Base-by-base conservation (phyloP, 2,888 invertebrate species). In the Melinaea marsaeus region DNA sequence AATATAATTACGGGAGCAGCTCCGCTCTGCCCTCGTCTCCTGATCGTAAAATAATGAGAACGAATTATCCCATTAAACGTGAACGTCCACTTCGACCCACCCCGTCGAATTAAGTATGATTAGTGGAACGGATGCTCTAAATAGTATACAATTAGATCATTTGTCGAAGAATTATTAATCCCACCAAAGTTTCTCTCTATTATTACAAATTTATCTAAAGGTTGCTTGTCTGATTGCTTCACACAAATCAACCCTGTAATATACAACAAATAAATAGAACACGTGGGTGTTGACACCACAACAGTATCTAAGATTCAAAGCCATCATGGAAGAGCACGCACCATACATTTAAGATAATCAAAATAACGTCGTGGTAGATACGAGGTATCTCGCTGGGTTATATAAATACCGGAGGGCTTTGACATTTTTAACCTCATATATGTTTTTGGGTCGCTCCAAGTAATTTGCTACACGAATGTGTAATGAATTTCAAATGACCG, bases 221-320 rank as follows among this genome's bases (percentile, higher is more conserved):
- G 22, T 22, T 37, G 5, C 7, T 37, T 37, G 7, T 2, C 1
- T 37, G 37, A 7, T 37, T 37, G 7, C 4, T 37, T 6, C 5
- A 37, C 4, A 37, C 7, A 37, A 37, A 37, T 37, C 37, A 37
- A 37, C 37, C 22, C 7, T 37, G 35, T 5, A 35, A 35, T 35
- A 37, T 2, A 37, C 37, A 37, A 37, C 37, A 37, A 37, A 37
- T 37, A 37, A 37, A 4, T 37, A 37, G 37, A 37, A 74, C 73
- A 75, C 76, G 83, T 84, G 79, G 85, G 86, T 80, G 82, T 79
- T 76, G 81, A 80, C 80, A 81, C 81, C 80, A 82, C 82, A 79
- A 79, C 71, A 75, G 77, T 82, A 78, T 77, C 78, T 78, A 72
- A 72, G 73, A 76, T 75, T 76, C 75, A 78, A 74, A 80, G 74